These are phyloP conservation scores for Apamea sordens DNA, from an alignment of 2,888 invertebrate species.

Conservation along the genomic window DNA sequence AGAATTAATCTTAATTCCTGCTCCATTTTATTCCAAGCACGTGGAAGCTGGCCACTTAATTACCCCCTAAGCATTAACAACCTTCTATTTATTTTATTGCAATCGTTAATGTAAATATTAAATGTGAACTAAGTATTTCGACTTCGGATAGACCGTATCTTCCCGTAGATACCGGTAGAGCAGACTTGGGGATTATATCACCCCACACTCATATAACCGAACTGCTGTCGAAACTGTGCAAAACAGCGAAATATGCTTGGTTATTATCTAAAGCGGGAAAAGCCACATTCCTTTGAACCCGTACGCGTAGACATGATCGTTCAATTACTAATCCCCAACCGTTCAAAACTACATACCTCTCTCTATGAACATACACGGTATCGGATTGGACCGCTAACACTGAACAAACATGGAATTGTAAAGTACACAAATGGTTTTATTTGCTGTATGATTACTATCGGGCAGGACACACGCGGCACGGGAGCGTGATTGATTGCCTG, in stretches of 20 bases:
- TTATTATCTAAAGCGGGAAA: conserved; percentile 16
- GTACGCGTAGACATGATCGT: conserved; percentile 2
- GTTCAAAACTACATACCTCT: conserved; percentile 28
- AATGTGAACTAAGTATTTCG: conserved; percentile 19
- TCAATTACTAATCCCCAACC: conserved; percentile 23
- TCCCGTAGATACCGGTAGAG: neutral
- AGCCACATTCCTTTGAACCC: conserved; percentile 19
- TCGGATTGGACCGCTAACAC: conserved; percentile 42
- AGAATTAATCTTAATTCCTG: conserved; percentile 43
- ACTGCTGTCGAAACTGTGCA: conserved; percentile 24
- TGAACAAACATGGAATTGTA: conserved; percentile 51
- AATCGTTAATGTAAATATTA: conserved; percentile 47
- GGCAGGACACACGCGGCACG: conserved; percentile 46
- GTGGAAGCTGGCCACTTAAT: conserved; percentile 40
- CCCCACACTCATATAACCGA: conserved; percentile 1
- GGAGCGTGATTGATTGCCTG: conserved; percentile 62
- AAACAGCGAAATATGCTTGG: conserved; percentile 17
- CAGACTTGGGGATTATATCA: conserved; percentile 24
- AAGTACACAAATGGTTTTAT: conserved; percentile 59
- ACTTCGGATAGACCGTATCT: conserved; percentile 11
- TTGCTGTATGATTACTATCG: conserved; percentile 58
- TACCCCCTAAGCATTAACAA: conserved; percentile 17
- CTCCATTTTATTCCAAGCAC: conserved; percentile 33
- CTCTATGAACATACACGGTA: conserved; percentile 28
- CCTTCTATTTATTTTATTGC: conserved; percentile 33